Evolutionary conservation across 2,113 vertebrate species (phyloP), one percentile per base, ranked within the genome.

Genomic region (Clinocottus analis): DNA sequence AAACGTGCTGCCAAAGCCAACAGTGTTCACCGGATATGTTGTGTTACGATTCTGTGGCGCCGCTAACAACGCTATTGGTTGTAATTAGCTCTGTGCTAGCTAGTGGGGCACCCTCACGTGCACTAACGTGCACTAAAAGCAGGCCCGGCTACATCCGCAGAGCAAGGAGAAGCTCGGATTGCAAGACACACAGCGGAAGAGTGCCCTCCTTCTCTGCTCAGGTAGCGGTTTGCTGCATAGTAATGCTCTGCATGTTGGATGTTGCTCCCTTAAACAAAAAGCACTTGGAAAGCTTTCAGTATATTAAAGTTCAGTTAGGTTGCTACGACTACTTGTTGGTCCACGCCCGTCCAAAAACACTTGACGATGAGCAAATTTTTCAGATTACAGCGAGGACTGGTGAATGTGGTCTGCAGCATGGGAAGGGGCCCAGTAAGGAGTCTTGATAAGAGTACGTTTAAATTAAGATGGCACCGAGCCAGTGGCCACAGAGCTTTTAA

Each of bases 401-500:
- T 78, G 25, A 58, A 77, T 61, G 39, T 71, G 65, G 62, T 80
- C 58, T 33, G 31, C 41, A 64, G 77, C 27, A 80, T 55, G 64
- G 37, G 59, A 89, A 83, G 58, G 27, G 69, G 49, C 60, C 62
- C 78, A 16, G 77, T 43, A 71, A 77, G 64, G 56, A 70, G 67
- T 49, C 77, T 47, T 69, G 79, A 89, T 85, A 86, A 78, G 45
- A 63, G 69, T 56, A 72, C 13, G 76, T 92, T 91, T 91, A 90
- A 91, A 91, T 89, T 82, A 82, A 83, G 75, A 78, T 92, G 91
- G 89, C 88, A 88, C 45, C 1, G 16, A 77, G 90, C 88, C 89
- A 92, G 76, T 81, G 64, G 80, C 80, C 75, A 86, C 75, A 74
- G 83, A 77, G 85, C 83, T 89, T 89, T 92, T 91, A 92, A 91